Conservation (phyloP, 2,797 vertebrate genomes). For the Phataginus tetradactyla region DNA sequence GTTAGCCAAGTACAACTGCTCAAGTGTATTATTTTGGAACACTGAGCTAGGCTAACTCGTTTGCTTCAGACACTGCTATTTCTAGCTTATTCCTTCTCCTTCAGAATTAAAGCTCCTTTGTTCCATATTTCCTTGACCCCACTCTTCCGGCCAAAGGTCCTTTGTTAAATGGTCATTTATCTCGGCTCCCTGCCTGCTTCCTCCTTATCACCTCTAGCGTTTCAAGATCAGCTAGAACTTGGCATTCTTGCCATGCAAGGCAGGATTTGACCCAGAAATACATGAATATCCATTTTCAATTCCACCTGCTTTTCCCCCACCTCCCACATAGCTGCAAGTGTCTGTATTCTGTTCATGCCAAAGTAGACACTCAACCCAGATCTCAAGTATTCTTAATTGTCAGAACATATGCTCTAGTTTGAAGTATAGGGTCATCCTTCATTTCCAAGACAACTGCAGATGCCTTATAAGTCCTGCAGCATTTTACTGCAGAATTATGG, state of each 20-base stretch:
- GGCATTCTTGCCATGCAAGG: slow-evolving; percentile 57
- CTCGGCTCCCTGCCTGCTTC: slow-evolving; percentile 4
- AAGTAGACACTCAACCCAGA: slow-evolving; percentile 38
- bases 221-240: slow-evolving; percentile 67
- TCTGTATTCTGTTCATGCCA: neutral
- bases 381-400: neutral
- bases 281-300: slow-evolving; percentile 54
- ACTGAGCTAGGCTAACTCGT: neutral
- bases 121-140: slow-evolving; percentile 50
- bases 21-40: neutral
- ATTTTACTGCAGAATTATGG: neutral
- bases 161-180: slow-evolving; percentile 66
- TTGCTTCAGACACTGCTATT: neutral
- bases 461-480: neutral
- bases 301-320: slow-evolving; percentile 46
- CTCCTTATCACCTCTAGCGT: slow-evolving; percentile 63
- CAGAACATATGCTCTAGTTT: slow-evolving; percentile 1
- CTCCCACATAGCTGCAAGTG: slow-evolving; percentile 13
- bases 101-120: slow-evolving; percentile 60
- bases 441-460: neutral
- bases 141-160: neutral
- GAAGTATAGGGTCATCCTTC: neutral
- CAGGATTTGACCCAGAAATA: slow-evolving; percentile 64
- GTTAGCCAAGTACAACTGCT: neutral
- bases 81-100: slow-evolving; percentile 44